Evolutionary conservation across 2,797 vertebrate species (phyloP).

Genomic region (Tadarida brasiliensis): DNA sequence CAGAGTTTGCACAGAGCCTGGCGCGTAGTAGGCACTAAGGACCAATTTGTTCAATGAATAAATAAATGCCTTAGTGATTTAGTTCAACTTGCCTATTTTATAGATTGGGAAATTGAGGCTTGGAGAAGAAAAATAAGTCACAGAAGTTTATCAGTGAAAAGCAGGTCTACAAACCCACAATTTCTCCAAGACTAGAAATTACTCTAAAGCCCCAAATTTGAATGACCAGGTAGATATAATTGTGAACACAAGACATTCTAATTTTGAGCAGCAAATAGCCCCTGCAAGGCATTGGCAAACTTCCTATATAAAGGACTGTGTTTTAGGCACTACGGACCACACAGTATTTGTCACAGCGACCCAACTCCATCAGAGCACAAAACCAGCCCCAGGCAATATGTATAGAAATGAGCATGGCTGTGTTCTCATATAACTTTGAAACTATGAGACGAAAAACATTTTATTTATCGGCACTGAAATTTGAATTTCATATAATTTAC

Average conservation of each 20-base stretch:
- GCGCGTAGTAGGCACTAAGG: neutral
- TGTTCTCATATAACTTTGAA: slow-evolving; percentile 50
- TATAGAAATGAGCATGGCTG: neutral
- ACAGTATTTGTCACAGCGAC: neutral
- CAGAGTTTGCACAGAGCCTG: neutral
- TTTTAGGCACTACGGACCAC: neutral
- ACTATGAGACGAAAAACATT: neutral
- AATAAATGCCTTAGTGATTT: neutral
- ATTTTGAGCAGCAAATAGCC: slow-evolving; percentile 17
- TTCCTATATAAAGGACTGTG: neutral
- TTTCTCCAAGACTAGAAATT: neutral
- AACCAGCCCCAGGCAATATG: neutral
- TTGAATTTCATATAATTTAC: slow-evolving; percentile 11
- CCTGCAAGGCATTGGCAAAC: neutral
- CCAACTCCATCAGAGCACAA: neutral
- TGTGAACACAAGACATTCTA: neutral
- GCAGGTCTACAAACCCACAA: neutral
- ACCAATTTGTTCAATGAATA: neutral
- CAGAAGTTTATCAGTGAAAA: neutral
- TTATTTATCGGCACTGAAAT: slow-evolving; percentile 13
- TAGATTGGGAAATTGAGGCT: neutral
- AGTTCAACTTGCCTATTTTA: neutral
- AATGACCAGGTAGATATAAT: neutral
- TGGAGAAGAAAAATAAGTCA: neutral
- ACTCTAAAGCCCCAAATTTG: neutral